phyloP scores from a whole-genome alignment of 2,113 vertebrate genomes.

The Dasypus novemcinctus region DNA sequence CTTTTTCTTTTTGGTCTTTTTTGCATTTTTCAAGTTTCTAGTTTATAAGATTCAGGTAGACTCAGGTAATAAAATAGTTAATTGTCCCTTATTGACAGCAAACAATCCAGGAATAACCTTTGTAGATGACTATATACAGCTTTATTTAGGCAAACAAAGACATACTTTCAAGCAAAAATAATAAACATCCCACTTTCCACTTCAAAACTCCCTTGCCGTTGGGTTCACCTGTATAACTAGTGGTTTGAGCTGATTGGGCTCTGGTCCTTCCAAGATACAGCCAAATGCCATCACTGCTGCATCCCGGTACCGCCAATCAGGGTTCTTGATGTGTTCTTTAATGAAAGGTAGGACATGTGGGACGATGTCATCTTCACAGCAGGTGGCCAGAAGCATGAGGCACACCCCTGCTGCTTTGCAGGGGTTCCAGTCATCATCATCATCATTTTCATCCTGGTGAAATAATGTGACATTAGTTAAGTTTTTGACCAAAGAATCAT shows the following conservation, averaged over 20 bases:
- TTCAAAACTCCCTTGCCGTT: not conserved
- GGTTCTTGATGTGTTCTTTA: constrained; percentile 97
- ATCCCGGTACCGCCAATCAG: constrained; percentile 96
- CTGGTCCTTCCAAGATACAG: constrained; percentile 96
- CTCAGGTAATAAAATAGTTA: not conserved
- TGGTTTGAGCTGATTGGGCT: constrained; percentile 97
- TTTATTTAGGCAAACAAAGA: not conserved
- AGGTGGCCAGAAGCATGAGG: constrained; percentile 97
- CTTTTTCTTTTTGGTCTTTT: not conserved
- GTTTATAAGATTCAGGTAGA: not conserved
- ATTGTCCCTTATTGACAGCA: not conserved
- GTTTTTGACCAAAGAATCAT: not conserved
- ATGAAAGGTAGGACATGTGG: constrained; percentile 98
- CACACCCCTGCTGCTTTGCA: constrained; percentile 98
- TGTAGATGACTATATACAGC: not conserved
- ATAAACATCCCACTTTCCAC: not conserved
- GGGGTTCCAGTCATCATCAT: constrained; percentile 98
- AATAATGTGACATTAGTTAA: not conserved
- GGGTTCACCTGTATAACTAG: constrained; percentile 92
- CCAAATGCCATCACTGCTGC: constrained; percentile 99
- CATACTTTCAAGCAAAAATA: not conserved
- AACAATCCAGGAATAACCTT: not conserved
- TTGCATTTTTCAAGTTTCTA: not conserved
- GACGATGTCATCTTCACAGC: constrained; percentile 98
- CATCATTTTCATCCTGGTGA: constrained; percentile 95